A percentile compares a stretch with the other conserved stretches of the same genome.
phyloP scores from a whole-genome alignment of 2,888 invertebrate genomes.

The Hedychridium roseum region DNA sequence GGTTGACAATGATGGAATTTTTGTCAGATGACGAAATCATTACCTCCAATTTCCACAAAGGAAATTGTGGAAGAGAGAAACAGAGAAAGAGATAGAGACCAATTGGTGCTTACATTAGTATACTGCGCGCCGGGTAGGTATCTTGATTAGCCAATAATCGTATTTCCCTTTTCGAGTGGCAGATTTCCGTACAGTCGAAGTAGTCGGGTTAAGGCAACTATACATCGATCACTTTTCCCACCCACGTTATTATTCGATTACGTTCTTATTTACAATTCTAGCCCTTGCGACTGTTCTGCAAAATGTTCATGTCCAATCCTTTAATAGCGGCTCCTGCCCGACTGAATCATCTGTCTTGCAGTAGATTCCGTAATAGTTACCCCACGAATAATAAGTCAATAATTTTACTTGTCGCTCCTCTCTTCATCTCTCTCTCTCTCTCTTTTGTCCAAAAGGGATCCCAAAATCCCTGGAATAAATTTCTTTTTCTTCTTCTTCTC shows the following conservation, averaged over 20 bases:
- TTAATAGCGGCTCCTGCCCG: no score
- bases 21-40: no score
- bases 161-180: slow-evolving; percentile 31
- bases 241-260: neutral
- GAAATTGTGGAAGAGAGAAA: no score
- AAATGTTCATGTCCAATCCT: neutral
- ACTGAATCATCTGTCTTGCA: neutral
- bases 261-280: neutral
- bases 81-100: no score
- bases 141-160: slow-evolving; percentile 45
- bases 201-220: slow-evolving; percentile 11
- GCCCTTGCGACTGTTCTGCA: neutral
- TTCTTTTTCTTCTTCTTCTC: no score
- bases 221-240: slow-evolving; percentile 13
- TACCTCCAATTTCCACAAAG: no score
- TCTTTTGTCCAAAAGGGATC: no score
- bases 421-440: neutral
- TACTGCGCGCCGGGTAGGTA: slow-evolving; percentile 22
- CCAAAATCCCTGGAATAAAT: no score
- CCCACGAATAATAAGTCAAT: no score
- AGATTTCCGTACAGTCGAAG: slow-evolving; percentile 4
- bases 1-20: no score
- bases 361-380: no score
- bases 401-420: neutral
- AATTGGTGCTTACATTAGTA: no score